Evolutionary conservation across 2,797 vertebrate species (phyloP).

Genomic region (Crocodylus rhombifer): DNA sequence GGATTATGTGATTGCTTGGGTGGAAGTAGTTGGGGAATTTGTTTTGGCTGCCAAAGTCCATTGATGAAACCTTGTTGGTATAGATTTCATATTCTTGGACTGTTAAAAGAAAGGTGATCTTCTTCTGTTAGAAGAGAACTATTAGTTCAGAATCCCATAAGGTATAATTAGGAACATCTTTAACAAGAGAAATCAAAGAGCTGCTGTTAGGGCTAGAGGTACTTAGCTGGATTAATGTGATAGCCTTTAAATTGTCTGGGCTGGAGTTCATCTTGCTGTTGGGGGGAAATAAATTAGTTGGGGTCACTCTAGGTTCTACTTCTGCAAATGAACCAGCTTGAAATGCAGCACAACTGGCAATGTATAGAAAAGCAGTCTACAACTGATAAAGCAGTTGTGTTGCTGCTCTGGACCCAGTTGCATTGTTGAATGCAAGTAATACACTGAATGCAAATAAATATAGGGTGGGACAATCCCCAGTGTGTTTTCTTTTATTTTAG

Average conservation of each 20-base stretch:
- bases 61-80: background rate
- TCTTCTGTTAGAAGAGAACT: constrained; percentile 8
- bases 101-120: constrained; percentile 13
- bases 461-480: background rate
- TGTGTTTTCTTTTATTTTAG: background rate
- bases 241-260: constrained; percentile 42
- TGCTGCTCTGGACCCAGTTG: constrained; percentile 22
- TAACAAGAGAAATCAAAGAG: constrained; percentile 59
- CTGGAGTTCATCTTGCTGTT: constrained; percentile 43
- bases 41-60: background rate
- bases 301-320: background rate
- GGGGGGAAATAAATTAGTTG: constrained; percentile 44
- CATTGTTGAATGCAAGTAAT: constrained; percentile 1
- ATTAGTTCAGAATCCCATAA: constrained; percentile 1
- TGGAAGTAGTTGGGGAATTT: too few relatives aligned
- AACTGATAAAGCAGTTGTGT: background rate
- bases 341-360: constrained; percentile 3
- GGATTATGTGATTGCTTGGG: background rate
- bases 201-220: background rate
- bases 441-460: constrained; percentile 30
- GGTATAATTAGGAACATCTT: constrained; percentile 53
- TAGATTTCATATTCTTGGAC: background rate
- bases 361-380: background rate
- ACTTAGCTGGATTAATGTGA: constrained; percentile 35
- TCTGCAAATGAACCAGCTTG: constrained; percentile 19